Evolutionary conservation across 2,888 invertebrate genomes (phyloP), one percentile per base, ranked within the genome.

Genomic region (Trisateles emortualis): DNA sequence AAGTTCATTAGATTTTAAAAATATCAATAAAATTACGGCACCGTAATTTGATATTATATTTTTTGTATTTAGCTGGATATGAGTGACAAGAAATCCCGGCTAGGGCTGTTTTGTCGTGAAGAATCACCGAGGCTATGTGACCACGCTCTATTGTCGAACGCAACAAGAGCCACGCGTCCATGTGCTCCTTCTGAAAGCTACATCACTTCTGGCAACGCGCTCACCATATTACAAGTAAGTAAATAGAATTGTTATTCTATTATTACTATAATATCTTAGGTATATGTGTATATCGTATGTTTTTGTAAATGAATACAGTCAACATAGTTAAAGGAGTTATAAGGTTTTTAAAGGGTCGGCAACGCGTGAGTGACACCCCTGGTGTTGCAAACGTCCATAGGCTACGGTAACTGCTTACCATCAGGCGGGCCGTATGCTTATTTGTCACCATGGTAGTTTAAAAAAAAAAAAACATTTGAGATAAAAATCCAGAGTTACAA

Each of bases 91-190:
- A 94, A 94, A 45, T 94, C 94, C 0, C 87, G 96, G 14, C 94
- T 96, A 52, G 96, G 96, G 0, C 95, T 96, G 59, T 96, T 96
- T 74, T 96, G 96, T 78, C 95, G 96, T 57, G 96, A 96, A 71
- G 96, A 96, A 68, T 95, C 95, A 0, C 96, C 96, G 0, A 92
- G 95, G 30, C 87, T 96, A 8, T 96, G 96, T 78, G 96, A 96
- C 77, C 96, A 96, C 76, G 95, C 95, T 1, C 87, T 96, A 0
- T 85, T 96, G 8, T 95, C 95, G 10, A 96, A 96, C 81, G 95
- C 95, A 11, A 95, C 96, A 5, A 90, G 96, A 48, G 94, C 95
- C 41, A 96, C 96, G 0, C 83, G 96, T 33, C 96, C 96, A 0
- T 96, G 96, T 74, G 94, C 94, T 0, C 92, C 93, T 0, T 89